These are phyloP conservation scores for Zaprionus camerounensis DNA, from an alignment of 1,140 invertebrate genomes.

Conservation along the genomic window DNA sequence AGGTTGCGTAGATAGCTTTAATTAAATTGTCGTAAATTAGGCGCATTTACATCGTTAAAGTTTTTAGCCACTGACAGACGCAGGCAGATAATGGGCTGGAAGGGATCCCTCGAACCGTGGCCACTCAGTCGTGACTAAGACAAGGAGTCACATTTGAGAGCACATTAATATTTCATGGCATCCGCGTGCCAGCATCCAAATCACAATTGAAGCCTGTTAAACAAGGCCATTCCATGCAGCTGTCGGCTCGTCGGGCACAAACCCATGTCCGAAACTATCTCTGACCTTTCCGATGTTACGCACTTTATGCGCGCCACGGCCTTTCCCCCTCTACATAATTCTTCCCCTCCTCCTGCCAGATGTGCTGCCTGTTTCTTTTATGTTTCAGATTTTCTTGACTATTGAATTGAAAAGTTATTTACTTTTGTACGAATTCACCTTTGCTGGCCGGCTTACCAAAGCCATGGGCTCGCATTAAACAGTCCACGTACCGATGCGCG, in stretches of 20 bases:
- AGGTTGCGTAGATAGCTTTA: not conserved
- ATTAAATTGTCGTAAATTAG: not conserved
- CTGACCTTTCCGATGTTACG: constrained; percentile 45
- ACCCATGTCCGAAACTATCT: constrained; percentile 63
- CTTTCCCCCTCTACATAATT: not conserved
- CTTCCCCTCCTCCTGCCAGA: too few species aligned
- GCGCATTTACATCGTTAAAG: not conserved
- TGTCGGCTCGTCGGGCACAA: not conserved
- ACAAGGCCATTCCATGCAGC: constrained; percentile 4
- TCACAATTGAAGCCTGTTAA: constrained; percentile 16
- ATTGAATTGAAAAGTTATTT: constrained; percentile 76
- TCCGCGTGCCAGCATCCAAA: constrained; percentile 3
- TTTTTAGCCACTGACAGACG: not conserved
- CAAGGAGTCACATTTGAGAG: constrained; percentile 7
- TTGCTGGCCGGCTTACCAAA: constrained; percentile 9
- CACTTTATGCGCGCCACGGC: constrained; percentile 39
- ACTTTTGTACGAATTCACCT: constrained; percentile 52
- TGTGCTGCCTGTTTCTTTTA: constrained; percentile 14
- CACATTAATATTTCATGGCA: constrained; percentile 31
- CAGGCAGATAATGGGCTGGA: not conserved
- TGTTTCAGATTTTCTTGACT: constrained; percentile 70
- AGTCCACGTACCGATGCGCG: not conserved
- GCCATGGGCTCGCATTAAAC: not conserved
- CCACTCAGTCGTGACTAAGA: not conserved
- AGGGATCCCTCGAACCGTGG: not conserved